These are phyloP conservation scores for Trichomalopsis sarcophagae DNA, from an alignment of 1,140 invertebrate genomes.

Conservation along the genomic window DNA sequence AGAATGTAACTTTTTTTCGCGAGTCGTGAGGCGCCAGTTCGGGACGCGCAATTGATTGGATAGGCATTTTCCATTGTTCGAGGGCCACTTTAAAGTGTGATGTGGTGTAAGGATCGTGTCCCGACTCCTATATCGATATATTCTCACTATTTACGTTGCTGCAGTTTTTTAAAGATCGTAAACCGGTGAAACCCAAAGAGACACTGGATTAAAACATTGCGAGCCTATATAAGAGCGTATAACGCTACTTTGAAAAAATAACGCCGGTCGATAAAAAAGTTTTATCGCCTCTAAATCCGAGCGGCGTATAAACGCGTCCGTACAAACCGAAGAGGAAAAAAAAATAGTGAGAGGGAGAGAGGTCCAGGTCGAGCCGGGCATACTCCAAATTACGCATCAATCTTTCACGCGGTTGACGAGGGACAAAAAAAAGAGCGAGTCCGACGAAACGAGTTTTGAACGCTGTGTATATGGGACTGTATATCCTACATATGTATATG, in stretches of 20 bases:
- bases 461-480: background rate
- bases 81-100: background rate
- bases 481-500: no score
- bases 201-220: background rate
- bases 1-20: background rate
- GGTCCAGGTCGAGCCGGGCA: background rate
- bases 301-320: background rate
- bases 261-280: background rate
- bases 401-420: background rate
- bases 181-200: background rate
- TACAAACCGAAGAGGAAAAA: background rate
- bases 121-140: background rate
- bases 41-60: background rate
- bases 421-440: background rate
- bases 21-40: background rate
- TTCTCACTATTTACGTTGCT: no score
- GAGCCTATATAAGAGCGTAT: background rate
- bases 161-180: no score
- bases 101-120: background rate
- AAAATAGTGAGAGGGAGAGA: background rate
- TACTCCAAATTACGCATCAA: background rate
- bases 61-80: background rate
- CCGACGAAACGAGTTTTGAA: background rate
- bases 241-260: background rate
- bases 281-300: background rate